Evolutionary conservation across 1,140 invertebrate species (phyloP), one percentile per base, ranked within the genome.

Genomic region (Pygmarrhopalites habei): DNA sequence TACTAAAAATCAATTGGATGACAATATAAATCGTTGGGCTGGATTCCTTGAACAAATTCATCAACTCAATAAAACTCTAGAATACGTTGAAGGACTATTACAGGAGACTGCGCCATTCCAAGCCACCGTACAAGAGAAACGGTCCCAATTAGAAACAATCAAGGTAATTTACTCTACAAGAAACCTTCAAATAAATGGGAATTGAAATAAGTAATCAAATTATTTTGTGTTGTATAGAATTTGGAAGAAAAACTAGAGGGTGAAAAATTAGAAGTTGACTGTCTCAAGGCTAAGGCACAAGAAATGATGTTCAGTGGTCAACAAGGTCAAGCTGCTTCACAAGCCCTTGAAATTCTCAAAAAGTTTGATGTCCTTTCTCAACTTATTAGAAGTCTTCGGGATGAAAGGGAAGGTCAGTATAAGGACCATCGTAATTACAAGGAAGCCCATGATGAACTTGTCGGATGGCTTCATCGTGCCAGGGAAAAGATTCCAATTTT

Each of bases 191-290:
- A n/a, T n/a, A n/a, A n/a, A n/a, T n/a, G n/a, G n/a, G n/a, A n/a
- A n/a, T n/a, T n/a, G n/a, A n/a, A n/a, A n/a, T n/a, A n/a, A n/a
- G n/a, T n/a, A n/a, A n/a, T n/a, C n/a, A n/a, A n/a, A n/a, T n/a
- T n/a, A n/a, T n/a, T n/a, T n/a, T n/a, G n/a, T n/a, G n/a, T n/a
- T n/a, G n/a, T n/a, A n/a, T 65, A 79, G 77, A 75, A 82, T 62
- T 79, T 92, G 0, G 90, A 92, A 75, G 89, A 95, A 74, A 94
- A 91, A 77, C 84, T 92, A 2, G 80, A 88, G 5, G 89, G 90
- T 74, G 92, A 96, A 73, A 90, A 92, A 71, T 87, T 92, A 67
- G 92, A 95, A 73, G 90, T 96, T 2, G 92, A 95, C 68, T 85
- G 84, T 59, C 75, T 96, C 25, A 93, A 90, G 77, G 77, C 82